Base-by-base conservation (phyloP, 2,888 invertebrate species). In the Cremastobaeus sp. region DNA sequence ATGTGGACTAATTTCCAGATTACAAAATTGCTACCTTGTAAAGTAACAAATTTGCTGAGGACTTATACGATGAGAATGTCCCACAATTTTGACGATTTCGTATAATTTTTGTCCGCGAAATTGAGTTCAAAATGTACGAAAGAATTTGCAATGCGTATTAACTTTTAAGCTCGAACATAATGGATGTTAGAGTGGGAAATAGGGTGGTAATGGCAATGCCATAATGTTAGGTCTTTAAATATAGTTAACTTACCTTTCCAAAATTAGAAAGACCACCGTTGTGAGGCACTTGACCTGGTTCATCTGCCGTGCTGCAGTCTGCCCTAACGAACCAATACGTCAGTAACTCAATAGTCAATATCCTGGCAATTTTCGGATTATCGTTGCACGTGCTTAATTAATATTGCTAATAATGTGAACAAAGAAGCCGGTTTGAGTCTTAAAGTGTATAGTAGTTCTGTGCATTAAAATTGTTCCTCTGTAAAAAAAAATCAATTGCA, bases 291-390 rank as follows among this genome's bases (percentile, higher is more conserved):
- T 90, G 89, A 73, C 90, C 90, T 54, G 90, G 90, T 82, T 90
- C 90, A 87, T 90, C 91, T 85, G 89, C 89, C 89, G 90, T 91
- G 88, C 91, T 91, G 86, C 91, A 91, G 88, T 92, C 92, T 86
- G 91, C 92, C 91, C 91, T 92, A 85, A 82, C 88, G 86, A 85
- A 87, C 85, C 85, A 86, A 86, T 82, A 86, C 81, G 82, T 84
- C 84, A 85, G 84, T 86, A 85, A 86, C 82, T 85, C 84, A 84
- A 83, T 83, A 82, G 82, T 70, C 55, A 64, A 73, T 60, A 76
- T 62, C 43, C 45, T 54, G 45, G 55, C 59, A 64, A 60, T 64
- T 64, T 64, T 39, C 69, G 45, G 60, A 55, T 60, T 37, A 70
- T 62, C 39, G 60, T 60, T 57, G 54, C 32, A 41, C 21, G 39